Evolutionary conservation across 2,888 invertebrate species (phyloP).

Genomic region (Marasmarcha lunaedactyla): DNA sequence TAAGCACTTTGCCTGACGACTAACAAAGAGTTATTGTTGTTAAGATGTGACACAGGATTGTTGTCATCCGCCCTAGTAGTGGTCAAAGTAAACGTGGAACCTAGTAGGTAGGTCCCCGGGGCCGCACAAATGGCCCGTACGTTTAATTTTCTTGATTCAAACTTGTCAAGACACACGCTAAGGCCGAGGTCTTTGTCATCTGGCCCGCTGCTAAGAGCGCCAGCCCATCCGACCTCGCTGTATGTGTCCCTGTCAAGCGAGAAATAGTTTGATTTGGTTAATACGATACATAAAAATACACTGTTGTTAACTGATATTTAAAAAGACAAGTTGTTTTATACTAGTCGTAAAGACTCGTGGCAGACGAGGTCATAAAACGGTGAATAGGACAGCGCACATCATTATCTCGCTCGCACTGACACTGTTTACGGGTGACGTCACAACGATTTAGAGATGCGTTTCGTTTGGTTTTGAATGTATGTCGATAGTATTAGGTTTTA

Average conservation of each 20-base stretch:
- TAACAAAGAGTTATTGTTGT: slow-evolving; percentile 44
- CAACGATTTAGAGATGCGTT: too few species aligned
- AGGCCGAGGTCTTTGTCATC: slow-evolving; percentile 45
- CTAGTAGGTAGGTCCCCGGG: slow-evolving; percentile 77
- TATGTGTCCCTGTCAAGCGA: slow-evolving; percentile 37
- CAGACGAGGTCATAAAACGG: too few species aligned
- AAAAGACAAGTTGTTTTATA: too few species aligned
- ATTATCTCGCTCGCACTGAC: too few species aligned
- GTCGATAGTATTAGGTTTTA: too few species aligned
- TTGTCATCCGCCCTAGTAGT: slow-evolving; percentile 21
- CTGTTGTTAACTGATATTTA: too few species aligned
- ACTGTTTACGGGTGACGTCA: too few species aligned
- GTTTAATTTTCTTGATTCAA: slow-evolving; percentile 63
- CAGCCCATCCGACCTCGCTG: slow-evolving; percentile 54
- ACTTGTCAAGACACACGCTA: slow-evolving; percentile 55
- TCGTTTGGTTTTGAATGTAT: too few species aligned
- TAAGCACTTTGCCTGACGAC: slow-evolving; percentile 31
- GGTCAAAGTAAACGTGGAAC: slow-evolving; percentile 66
- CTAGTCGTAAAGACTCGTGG: too few species aligned
- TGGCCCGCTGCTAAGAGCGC: slow-evolving; percentile 46
- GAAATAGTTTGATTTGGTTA: too few species aligned
- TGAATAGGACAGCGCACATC: too few species aligned
- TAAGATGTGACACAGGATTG: slow-evolving; percentile 25
- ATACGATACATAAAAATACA: slow-evolving; percentile 2
- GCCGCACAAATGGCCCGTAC: slow-evolving; percentile 72